These are phyloP conservation scores for Albula glossodonta DNA, from an alignment of 2,113 vertebrate species.

Conservation along the genomic window DNA sequence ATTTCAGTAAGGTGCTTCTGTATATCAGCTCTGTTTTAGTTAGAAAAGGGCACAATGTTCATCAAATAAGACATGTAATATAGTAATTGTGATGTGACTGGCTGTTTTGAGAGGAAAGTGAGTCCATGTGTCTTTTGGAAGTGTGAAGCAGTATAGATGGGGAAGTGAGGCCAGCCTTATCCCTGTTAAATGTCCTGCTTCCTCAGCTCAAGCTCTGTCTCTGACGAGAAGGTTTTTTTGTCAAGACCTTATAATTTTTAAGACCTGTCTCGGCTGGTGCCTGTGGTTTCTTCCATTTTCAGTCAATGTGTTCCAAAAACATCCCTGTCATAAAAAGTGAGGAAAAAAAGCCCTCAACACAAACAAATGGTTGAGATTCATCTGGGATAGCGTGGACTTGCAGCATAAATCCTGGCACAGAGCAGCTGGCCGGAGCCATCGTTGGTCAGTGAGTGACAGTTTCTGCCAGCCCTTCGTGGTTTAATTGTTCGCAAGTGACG, in stretches of 20 bases:
- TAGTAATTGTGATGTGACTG: background rate
- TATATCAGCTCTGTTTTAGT: background rate
- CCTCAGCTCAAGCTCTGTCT: background rate
- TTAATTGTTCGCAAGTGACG: background rate
- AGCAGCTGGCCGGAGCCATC: background rate
- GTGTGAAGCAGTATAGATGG: background rate
- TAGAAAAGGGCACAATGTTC: background rate
- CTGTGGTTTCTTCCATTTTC: constrained; percentile 33
- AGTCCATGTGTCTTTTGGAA: background rate
- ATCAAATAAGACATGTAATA: background rate
- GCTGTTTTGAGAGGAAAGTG: no score
- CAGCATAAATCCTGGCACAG: constrained; percentile 24
- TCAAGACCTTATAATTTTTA: constrained; percentile 13
- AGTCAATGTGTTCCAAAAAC: constrained; percentile 31
- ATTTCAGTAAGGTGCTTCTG: no score
- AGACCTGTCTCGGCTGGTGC: constrained; percentile 26
- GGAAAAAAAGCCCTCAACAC: constrained; percentile 25
- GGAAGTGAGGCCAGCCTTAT: background rate
- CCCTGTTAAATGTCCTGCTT: background rate
- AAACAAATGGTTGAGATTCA: constrained; percentile 37
- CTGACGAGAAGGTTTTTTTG: background rate
- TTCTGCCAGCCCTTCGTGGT: background rate
- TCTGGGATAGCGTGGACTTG: constrained; percentile 18
- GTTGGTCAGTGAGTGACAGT: constrained; percentile 3
- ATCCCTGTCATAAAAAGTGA: constrained; percentile 33